phyloP scores from a whole-genome alignment of 2,888 invertebrate species.

The Crepidodera aurea region DNA sequence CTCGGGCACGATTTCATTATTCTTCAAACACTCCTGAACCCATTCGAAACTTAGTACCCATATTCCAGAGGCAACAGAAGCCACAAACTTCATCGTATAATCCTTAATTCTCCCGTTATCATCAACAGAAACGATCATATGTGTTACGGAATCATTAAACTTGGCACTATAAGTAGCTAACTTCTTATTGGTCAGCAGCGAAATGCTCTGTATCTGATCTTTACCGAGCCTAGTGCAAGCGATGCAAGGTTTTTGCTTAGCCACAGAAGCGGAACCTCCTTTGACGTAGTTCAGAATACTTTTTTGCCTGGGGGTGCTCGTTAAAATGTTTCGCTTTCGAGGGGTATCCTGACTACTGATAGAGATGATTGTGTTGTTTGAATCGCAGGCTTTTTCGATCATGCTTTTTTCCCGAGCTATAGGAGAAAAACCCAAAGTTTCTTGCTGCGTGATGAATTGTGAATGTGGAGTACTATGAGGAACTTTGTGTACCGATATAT shows the following conservation, averaged over 20 bases:
- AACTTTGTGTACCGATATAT: not conserved
- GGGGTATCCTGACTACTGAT: slow-evolving; percentile 13
- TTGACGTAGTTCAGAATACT: slow-evolving; percentile 54
- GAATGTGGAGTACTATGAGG: slow-evolving; percentile 37
- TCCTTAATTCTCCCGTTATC: slow-evolving; percentile 52
- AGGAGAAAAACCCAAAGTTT: slow-evolving; percentile 34
- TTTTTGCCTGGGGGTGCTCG: slow-evolving; percentile 54
- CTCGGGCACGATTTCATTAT: slow-evolving; percentile 62
- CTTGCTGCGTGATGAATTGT: slow-evolving; percentile 7
- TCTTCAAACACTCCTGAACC: slow-evolving; percentile 63
- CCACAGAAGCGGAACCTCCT: slow-evolving; percentile 19
- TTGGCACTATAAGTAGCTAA: slow-evolving; percentile 50
- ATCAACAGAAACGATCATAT: slow-evolving; percentile 55
- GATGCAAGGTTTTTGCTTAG: slow-evolving; percentile 50
- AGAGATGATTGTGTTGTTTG: not conserved
- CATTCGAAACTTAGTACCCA: slow-evolving; percentile 69
- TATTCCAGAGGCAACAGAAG: slow-evolving; percentile 66
- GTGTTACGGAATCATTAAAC: slow-evolving; percentile 54
- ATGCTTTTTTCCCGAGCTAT: slow-evolving; percentile 25
- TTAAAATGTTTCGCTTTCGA: slow-evolving; percentile 38
- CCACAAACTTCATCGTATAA: slow-evolving; percentile 65
- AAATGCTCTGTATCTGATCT: slow-evolving; percentile 51
- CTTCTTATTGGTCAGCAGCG: slow-evolving; percentile 52
- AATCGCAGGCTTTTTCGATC: not conserved
- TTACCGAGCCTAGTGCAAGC: slow-evolving; percentile 53